Evolutionary conservation across 2,113 vertebrate genomes (phyloP).

Genomic region (Dissostichus mawsoni): DNA sequence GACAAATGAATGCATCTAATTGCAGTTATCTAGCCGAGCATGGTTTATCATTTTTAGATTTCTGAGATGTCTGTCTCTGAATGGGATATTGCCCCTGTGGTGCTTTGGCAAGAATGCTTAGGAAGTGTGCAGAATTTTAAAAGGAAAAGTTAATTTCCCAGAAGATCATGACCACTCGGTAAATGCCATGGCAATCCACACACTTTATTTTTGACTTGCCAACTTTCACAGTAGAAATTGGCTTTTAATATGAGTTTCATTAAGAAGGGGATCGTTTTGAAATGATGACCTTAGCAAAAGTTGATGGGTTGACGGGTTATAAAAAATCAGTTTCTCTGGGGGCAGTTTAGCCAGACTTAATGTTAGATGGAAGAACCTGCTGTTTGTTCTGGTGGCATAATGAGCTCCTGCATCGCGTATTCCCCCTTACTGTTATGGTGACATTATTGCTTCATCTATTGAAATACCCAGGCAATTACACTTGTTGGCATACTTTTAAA

Average conservation of each 20-base stretch:
- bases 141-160: neutral
- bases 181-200: neutral
- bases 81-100: neutral
- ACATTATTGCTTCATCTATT: neutral
- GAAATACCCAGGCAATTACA: neutral
- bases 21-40: neutral
- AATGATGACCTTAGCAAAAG: too few relatives aligned
- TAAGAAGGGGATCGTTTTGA: neutral
- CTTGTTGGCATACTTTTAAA: too few relatives aligned
- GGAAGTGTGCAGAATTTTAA: too few relatives aligned
- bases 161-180: neutral
- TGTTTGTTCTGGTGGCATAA: too few relatives aligned
- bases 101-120: too few relatives aligned
- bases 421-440: neutral
- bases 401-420: neutral
- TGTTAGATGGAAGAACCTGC: neutral
- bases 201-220: too few relatives aligned
- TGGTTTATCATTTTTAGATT: neutral
- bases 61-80: neutral
- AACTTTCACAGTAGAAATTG: too few relatives aligned
- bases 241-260: too few relatives aligned
- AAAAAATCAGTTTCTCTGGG: neutral
- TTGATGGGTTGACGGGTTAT: neutral
- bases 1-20: neutral
- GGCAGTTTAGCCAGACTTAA: neutral